These are phyloP conservation scores for Oligia fasciuncula DNA, from an alignment of 2,888 invertebrate species.

Conservation along the genomic window DNA sequence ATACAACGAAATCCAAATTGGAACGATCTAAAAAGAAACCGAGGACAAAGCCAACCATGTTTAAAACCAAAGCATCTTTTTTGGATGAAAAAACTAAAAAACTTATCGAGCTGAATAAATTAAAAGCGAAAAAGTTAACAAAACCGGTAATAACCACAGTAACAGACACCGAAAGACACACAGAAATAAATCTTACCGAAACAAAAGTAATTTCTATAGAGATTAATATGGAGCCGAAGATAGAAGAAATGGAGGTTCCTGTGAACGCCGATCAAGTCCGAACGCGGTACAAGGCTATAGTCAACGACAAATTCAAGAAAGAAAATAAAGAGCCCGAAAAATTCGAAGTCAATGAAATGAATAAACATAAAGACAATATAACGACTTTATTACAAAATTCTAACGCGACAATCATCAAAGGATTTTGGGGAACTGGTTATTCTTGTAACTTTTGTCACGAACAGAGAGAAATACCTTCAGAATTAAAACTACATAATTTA, in stretches of 20 bases:
- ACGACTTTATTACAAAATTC: constrained; percentile 61
- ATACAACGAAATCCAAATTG: constrained; percentile 60
- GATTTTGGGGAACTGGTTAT: constrained; percentile 64
- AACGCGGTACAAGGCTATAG: constrained; percentile 55
- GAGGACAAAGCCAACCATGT: constrained; percentile 49
- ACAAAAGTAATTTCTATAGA: constrained; percentile 15
- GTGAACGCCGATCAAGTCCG: constrained; percentile 51
- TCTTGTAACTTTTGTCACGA: constrained; percentile 67
- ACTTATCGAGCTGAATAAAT: constrained; percentile 36
- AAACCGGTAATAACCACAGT: background rate
- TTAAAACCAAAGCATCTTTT: constrained; percentile 32
- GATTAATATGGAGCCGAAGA: constrained; percentile 30
- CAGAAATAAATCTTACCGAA: background rate
- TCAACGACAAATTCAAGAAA: constrained; percentile 55
- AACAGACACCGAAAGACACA: no score
- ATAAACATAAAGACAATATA: constrained; percentile 68
- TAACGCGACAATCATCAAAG: constrained; percentile 71
- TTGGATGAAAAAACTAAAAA: constrained; percentile 49
- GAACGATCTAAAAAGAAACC: constrained; percentile 34
- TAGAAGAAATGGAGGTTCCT: constrained; percentile 19
- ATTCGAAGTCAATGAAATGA: constrained; percentile 52
- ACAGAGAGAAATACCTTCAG: constrained; percentile 53
- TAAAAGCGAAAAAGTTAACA: constrained; percentile 32
- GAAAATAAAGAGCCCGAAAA: constrained; percentile 43
- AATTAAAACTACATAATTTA: constrained; percentile 69